Evolutionary conservation across 2,113 vertebrate species (phyloP).

Genomic region (Hydropotes inermis): DNA sequence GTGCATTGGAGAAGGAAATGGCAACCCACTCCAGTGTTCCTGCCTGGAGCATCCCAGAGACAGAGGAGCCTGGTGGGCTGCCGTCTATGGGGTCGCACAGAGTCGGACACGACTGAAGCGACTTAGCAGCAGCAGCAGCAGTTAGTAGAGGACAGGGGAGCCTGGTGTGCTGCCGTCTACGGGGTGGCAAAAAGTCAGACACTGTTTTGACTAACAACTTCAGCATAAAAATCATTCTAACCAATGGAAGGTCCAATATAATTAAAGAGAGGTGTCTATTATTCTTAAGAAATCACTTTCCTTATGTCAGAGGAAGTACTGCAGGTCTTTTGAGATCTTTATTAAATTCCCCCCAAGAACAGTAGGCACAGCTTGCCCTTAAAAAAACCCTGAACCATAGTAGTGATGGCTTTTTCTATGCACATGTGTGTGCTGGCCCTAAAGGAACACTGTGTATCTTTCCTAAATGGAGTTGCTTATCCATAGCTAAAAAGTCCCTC

Average conservation of each 20-base stretch:
- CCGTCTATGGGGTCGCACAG: no score
- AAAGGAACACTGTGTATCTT: background rate
- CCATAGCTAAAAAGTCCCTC: background rate
- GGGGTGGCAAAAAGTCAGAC: background rate
- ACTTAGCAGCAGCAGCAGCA: no score
- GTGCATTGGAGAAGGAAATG: no score
- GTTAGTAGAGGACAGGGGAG: background rate
- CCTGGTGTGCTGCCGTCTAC: background rate
- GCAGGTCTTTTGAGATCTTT: background rate
- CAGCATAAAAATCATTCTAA: background rate
- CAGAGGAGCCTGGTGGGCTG: no score
- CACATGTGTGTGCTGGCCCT: background rate
- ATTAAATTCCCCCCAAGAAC: slow-evolving; percentile 40
- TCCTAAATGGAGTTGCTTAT: background rate
- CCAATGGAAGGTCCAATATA: background rate
- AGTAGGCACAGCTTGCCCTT: background rate
- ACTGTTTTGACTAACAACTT: background rate
- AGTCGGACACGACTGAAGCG: no score
- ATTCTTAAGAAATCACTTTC: slow-evolving; percentile 11
- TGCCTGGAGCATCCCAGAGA: background rate
- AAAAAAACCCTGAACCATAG: background rate
- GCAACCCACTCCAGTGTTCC: background rate
- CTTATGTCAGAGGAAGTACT: background rate
- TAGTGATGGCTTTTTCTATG: background rate
- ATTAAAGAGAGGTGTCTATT: background rate